Conservation (phyloP, 2,888 invertebrate genomes). For the Eucriotettix oculatus region DNA sequence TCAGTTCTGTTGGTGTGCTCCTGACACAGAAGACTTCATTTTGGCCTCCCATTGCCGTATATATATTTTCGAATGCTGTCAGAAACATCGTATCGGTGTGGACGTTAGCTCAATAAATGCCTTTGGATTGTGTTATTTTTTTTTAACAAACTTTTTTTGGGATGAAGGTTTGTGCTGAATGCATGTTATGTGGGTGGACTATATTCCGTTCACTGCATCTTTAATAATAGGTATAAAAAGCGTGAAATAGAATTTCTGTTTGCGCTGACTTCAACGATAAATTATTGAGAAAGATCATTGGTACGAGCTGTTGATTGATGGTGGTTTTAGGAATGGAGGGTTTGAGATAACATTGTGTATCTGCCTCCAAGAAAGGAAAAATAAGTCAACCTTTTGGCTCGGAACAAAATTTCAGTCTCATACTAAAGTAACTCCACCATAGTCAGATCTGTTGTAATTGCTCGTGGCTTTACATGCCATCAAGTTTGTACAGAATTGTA, state of each 20-base stretch:
- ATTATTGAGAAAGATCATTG: too few species aligned
- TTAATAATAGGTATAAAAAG: too few species aligned
- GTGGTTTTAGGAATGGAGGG: too few species aligned
- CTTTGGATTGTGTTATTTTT: constrained; percentile 8
- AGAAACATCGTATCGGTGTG: constrained; percentile 7
- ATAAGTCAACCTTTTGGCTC: neutral
- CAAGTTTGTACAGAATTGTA: neutral
- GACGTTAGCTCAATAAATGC: constrained; percentile 7
- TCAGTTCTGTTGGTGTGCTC: too few species aligned
- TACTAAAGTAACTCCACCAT: neutral
- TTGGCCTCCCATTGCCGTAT: neutral
- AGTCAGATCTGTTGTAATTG: neutral
- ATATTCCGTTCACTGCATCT: too few species aligned
- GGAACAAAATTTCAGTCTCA: neutral
- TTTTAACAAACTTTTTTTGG: neutral
- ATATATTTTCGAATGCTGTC: neutral
- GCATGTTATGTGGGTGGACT: neutral
- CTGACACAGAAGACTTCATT: neutral
- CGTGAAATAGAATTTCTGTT: too few species aligned
- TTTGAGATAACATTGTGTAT: too few species aligned
- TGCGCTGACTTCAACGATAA: too few species aligned
- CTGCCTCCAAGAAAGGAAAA: too few species aligned
- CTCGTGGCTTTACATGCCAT: neutral
- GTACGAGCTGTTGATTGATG: too few species aligned
- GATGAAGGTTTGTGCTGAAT: neutral